Conservation (phyloP, 2,113 vertebrate genomes). For the Calidris pygmaea region DNA sequence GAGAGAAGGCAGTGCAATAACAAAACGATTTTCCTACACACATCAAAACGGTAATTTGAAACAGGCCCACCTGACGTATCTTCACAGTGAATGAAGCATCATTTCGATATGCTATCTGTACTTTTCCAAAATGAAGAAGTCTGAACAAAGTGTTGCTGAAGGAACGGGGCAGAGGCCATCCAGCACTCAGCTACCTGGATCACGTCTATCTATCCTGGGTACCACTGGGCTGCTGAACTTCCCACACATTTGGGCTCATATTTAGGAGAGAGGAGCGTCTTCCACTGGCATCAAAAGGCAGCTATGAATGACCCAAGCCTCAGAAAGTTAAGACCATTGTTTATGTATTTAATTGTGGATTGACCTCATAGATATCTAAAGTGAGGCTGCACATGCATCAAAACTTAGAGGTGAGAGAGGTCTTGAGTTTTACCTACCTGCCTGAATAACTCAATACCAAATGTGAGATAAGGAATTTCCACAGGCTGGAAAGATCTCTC, state of each 20-base stretch:
- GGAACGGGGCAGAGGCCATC: neutral
- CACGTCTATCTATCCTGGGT: neutral
- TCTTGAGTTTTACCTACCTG: neutral
- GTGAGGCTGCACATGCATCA: neutral
- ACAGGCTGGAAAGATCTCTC: neutral
- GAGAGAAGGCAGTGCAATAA: neutral
- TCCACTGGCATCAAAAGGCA: neutral
- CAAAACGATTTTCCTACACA: neutral
- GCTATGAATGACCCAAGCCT: neutral
- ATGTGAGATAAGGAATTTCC: neutral
- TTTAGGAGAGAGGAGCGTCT: neutral
- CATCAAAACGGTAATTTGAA: neutral
- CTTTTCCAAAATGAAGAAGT: neutral
- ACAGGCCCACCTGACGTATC: neutral
- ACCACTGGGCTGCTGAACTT: neutral
- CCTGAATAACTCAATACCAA: neutral
- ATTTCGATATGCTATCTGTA: neutral
- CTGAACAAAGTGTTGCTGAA: neutral
- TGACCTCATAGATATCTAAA: neutral
- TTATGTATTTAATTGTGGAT: neutral
- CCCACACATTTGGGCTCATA: neutral
- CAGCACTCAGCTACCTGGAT: neutral
- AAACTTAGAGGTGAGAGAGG: neutral
- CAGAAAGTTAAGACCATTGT: neutral
- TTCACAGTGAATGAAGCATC: neutral